A percentile compares a stretch with the other conserved stretches of the same genome.
Conservation (phyloP, 2,113 vertebrate species). For the Patagioenas fasciata region DNA sequence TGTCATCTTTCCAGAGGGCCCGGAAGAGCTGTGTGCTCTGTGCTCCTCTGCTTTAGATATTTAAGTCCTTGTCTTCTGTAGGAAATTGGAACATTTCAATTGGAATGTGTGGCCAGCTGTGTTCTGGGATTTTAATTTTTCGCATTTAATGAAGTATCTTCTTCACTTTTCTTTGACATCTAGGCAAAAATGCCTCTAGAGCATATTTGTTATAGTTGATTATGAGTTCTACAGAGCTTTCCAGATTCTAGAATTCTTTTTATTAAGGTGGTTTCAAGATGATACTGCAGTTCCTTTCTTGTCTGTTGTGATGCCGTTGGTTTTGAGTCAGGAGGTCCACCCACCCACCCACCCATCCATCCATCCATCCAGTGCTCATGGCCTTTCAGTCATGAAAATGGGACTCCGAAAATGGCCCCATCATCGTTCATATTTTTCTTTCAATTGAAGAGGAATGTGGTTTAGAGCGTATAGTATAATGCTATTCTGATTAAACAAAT, state of each 20-base stretch:
- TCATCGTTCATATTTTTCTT: background rate
- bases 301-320: background rate
- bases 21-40: background rate
- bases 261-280: background rate
- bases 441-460: background rate
- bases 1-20: constrained; percentile 37
- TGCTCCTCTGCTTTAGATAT: background rate
- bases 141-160: constrained; percentile 3
- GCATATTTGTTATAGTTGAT: background rate
- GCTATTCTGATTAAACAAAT: background rate
- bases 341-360: too few species aligned
- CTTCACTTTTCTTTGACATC: constrained; percentile 9
- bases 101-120: constrained; percentile 5
- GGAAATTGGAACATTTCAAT: constrained; percentile 29
- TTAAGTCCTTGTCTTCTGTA: constrained; percentile 27
- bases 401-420: background rate
- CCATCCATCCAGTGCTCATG: background rate
- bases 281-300: background rate
- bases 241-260: background rate
- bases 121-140: constrained; percentile 23
- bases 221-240: background rate
- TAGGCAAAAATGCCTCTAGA: constrained; percentile 3
- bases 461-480: background rate
- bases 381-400: background rate
- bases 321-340: background rate